Percentiles rank a stretch among this genome's conserved stretches.
These are phyloP conservation scores for Rhadina sibilatrix DNA, from an alignment of 2,113 vertebrate species.

Conservation along the genomic window DNA sequence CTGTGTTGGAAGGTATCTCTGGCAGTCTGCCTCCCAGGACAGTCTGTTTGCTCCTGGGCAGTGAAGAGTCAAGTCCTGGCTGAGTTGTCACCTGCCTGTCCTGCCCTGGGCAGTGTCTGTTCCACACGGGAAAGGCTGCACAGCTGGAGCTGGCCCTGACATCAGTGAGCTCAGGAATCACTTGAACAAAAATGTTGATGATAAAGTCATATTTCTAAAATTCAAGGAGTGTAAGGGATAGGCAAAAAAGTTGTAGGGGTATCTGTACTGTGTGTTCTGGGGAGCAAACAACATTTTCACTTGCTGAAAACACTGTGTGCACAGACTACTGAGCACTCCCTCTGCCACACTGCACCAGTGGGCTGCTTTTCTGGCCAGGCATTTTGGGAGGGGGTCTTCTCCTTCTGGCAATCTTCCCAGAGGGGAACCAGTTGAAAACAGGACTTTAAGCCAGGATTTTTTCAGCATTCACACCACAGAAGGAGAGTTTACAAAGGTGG, in stretches of 20 bases:
- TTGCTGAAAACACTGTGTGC: background rate
- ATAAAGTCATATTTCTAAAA: background rate
- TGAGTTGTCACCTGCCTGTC: background rate
- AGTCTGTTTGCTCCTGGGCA: background rate
- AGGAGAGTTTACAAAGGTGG: background rate
- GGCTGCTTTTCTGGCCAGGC: background rate
- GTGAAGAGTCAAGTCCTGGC: background rate
- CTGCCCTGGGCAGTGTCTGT: background rate
- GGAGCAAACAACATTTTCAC: background rate
- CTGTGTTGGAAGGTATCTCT: background rate
- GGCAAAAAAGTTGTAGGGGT: background rate
- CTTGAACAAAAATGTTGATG: background rate
- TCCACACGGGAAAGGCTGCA: background rate
- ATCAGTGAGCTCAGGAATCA: background rate
- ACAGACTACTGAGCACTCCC: background rate
- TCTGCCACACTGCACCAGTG: background rate
- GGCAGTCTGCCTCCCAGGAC: background rate
- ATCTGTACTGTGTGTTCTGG: background rate
- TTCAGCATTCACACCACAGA: background rate
- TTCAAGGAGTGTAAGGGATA: background rate
- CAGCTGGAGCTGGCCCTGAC: background rate
- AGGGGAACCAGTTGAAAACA: background rate
- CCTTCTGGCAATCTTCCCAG: background rate
- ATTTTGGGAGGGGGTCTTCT: background rate
- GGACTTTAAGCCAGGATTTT: background rate